Base-by-base conservation (phyloP, 2,888 invertebrate genomes). In the Tipula confusa region DNA sequence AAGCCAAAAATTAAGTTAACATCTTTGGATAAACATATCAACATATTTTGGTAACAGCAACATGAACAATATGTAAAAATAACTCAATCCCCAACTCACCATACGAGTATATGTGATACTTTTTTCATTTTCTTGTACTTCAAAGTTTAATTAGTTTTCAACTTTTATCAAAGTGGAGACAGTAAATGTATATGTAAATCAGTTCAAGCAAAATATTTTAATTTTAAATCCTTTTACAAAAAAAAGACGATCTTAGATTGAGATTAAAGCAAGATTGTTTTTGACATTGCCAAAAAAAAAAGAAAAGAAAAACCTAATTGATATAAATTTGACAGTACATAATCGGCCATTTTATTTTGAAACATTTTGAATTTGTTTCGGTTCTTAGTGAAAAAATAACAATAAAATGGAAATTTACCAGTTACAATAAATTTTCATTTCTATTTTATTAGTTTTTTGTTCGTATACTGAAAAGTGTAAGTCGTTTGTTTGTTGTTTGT, bases 401-500 rank as follows among this genome's bases (percentile, higher is more conserved):
- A 38, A 38, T 38, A 38, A 38, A 38, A 38, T 38, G 38, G 13
- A 38, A 38, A 43, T 43, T 43, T 43, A 64, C 64, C 24, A 7
- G 18, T 64, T 64, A 24, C 64, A 64, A 24, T 64, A 7, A 18
- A 64, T 64, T 64, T 64, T 64, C 64, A 64, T 64, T 64, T 64
- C 64, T 64, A 64, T 64, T 38, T 38, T 43, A 43, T 36, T 36
- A 7, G 11, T 64, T 64, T 24, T 64, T 9, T n/a, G 33, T 7
- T 64, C 64, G 24, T 24, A 33, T 11, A 64, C 64, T 9, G 9
- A 64, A 64, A 64, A 24, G 64, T 64, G 64, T 64, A 24, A 64
- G 64, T 64, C 64, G 64, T 43, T 43, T 43, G 43, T 43, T 43
- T 43, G n/a, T n/a, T n/a, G n/a, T n/a, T n/a, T n/a, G n/a, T n/a